phyloP scores from a whole-genome alignment of 2,888 invertebrate genomes.

The Linnaemya tessellans region DNA sequence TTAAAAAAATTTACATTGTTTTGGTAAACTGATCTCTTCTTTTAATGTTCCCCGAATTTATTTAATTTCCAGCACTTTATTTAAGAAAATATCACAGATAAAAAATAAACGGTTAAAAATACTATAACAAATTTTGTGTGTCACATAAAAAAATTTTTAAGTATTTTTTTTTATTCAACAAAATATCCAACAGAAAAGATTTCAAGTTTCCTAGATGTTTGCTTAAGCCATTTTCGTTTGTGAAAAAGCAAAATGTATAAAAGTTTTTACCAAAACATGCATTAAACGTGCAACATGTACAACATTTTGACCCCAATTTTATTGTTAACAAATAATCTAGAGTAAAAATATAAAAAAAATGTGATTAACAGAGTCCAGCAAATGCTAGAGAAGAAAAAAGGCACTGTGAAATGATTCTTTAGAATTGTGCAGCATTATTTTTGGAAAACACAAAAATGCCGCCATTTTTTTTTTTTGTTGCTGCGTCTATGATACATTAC shows the following conservation, averaged over 20 bases:
- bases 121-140: no score
- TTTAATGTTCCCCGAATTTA: conserved; percentile 35
- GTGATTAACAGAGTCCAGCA: neutral
- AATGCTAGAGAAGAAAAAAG: neutral
- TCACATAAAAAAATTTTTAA: no score
- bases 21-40: no score
- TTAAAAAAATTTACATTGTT: no score
- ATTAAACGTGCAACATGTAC: conserved; percentile 54
- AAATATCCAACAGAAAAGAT: no score
- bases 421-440: conserved; percentile 9
- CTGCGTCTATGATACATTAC: conserved; percentile 66
- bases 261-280: neutral
- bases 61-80: conserved; percentile 11
- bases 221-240: conserved; percentile 53
- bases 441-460: conserved; percentile 35
- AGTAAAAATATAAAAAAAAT: conserved; percentile 28
- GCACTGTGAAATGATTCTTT: conserved; percentile 21
- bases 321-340: conserved; percentile 56
- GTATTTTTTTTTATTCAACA: no score
- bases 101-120: conserved; percentile 9
- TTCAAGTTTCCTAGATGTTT: conserved; percentile 29
- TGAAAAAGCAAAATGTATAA: neutral
- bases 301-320: conserved; percentile 67
- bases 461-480: conserved; percentile 46
- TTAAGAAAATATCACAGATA: conserved; percentile 5